A percentile compares a stretch with the other conserved stretches of the same genome.
Evolutionary conservation across 2,888 invertebrate genomes (phyloP).

Genomic region (Sabatieria punctata): DNA sequence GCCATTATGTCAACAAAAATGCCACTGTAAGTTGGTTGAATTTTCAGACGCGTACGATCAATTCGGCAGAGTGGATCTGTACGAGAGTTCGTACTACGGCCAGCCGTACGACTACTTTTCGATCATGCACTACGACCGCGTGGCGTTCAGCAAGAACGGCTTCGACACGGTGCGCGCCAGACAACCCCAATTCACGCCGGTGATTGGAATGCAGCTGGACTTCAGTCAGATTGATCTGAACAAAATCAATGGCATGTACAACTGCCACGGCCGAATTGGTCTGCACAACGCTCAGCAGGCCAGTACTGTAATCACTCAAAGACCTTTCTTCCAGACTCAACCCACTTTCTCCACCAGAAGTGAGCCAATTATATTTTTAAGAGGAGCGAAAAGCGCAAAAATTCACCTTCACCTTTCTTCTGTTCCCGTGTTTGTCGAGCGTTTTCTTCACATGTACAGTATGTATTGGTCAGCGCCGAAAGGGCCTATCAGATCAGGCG

Average conservation of each 20-base stretch:
- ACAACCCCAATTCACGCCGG: slow-evolving; percentile 22
- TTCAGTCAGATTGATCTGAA: slow-evolving; percentile 23
- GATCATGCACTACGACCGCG: slow-evolving; percentile 29
- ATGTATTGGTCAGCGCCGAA: too few relatives aligned
- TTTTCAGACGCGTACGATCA: slow-evolving; percentile 29
- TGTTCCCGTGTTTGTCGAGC: too few relatives aligned
- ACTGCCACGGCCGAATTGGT: slow-evolving; percentile 14
- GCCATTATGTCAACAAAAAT: too few relatives aligned
- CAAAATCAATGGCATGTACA: slow-evolving; percentile 29
- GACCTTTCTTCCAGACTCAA: not conserved
- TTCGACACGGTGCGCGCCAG: slow-evolving; percentile 20
- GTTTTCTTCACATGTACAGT: too few relatives aligned
- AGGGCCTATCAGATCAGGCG: too few relatives aligned
- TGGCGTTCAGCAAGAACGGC: slow-evolving; percentile 30
- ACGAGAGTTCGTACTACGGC: slow-evolving; percentile 27
- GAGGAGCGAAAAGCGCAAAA: too few relatives aligned
- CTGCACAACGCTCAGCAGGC: not conserved
- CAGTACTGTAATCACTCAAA: too few relatives aligned
- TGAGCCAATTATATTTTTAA: too few relatives aligned
- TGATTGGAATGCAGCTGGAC: slow-evolving; percentile 28
- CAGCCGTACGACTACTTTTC: slow-evolving; percentile 28
- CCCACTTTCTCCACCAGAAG: too few relatives aligned
- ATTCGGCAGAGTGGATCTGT: slow-evolving; percentile 29
- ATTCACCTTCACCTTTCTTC: too few relatives aligned
- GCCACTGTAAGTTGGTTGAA: too few relatives aligned